Evolutionary conservation across 2,888 invertebrate genomes (phyloP), one percentile per base, ranked within the genome.

Genomic region (Pseudococcus viburni): DNA sequence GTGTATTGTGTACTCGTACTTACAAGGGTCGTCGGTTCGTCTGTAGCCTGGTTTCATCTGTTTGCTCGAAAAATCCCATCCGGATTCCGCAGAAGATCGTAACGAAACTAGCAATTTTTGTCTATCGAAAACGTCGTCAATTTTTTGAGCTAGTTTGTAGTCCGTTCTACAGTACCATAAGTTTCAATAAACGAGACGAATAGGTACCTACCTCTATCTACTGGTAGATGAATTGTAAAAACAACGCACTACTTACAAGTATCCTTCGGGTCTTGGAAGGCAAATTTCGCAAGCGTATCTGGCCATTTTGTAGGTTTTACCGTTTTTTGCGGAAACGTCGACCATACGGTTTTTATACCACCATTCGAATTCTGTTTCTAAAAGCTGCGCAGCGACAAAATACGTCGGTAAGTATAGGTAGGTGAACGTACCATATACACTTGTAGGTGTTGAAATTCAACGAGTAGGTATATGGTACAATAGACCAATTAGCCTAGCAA

Each of bases 61-160:
- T 22, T 97, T 94, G 0, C 94, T 93, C 4, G 96, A 96, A 91
- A 96, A 97, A 91, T 97, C 97, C 96, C 96, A 96, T 0, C 97
- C 97, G 83, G 95, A 95, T 91, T 97, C 97, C 6, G 96, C 96
- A 0, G 95, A 96, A 68, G 96, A 94, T 91, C 95, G 95, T 19
- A 96, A 92, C 90, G 96, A 94, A n/a, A 93, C 92, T 91, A 95
- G 96, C 90, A 95, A 93, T 89, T 94, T 93, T 85, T 93, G 92
- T 89, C 92, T 92, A 83, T 93, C 92, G 73, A 92, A 92, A 64
- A 92, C 91, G 0, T 92, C 91, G 2, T 92, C 91, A 83, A 93
- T 51, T 22, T 85, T 22, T n/a, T 86, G 93, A 2, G 94, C 93
- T 8, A 91, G 91, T 4, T 91, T 91, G 90, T 92, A 93, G 91